These are phyloP conservation scores for Carabus problematicus DNA, from an alignment of 2,888 invertebrate species.

Conservation along the genomic window DNA sequence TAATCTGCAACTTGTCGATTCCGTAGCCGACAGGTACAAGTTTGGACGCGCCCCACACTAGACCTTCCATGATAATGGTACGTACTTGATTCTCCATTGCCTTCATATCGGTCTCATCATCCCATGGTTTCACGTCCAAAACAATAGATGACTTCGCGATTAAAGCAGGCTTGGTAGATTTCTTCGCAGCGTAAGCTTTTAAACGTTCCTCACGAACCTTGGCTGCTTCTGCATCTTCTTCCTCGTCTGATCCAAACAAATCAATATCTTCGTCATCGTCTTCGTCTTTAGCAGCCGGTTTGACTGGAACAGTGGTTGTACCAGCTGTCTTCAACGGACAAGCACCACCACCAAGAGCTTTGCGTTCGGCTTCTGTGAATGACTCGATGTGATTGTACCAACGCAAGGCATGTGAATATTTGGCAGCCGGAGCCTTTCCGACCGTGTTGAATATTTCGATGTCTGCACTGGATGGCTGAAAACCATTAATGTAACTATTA, in stretches of 20 bases:
- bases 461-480: slow-evolving; percentile 85
- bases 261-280: slow-evolving; percentile 86
- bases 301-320: slow-evolving; percentile 61
- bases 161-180: slow-evolving; percentile 90
- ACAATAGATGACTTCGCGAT: slow-evolving; percentile 96
- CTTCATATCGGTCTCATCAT: slow-evolving; percentile 85
- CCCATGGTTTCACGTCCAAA: slow-evolving; percentile 98
- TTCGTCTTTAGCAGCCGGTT: slow-evolving; percentile 55
- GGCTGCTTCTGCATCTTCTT: slow-evolving; percentile 87
- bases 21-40: slow-evolving; percentile 95
- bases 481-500: slow-evolving; percentile 89
- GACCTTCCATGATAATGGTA: slow-evolving; percentile 87
- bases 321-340: slow-evolving; percentile 71
- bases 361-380: slow-evolving; percentile 77
- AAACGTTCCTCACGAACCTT: slow-evolving; percentile 87
- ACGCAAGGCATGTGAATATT: slow-evolving; percentile 75
- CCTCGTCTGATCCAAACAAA: slow-evolving; percentile 89
- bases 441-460: slow-evolving; percentile 80
- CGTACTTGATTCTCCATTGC: slow-evolving; percentile 85
- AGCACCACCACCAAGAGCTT: slow-evolving; percentile 59
- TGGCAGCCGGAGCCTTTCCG: slow-evolving; percentile 73
- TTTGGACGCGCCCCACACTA: slow-evolving; percentile 96
- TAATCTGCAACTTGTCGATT: slow-evolving; percentile 93
- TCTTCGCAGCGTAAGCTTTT: slow-evolving; percentile 92
- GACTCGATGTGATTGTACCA: slow-evolving; percentile 97